phyloP scores from a whole-genome alignment of 1,140 invertebrate species.

The Ceratoteleas bidentatus region DNA sequence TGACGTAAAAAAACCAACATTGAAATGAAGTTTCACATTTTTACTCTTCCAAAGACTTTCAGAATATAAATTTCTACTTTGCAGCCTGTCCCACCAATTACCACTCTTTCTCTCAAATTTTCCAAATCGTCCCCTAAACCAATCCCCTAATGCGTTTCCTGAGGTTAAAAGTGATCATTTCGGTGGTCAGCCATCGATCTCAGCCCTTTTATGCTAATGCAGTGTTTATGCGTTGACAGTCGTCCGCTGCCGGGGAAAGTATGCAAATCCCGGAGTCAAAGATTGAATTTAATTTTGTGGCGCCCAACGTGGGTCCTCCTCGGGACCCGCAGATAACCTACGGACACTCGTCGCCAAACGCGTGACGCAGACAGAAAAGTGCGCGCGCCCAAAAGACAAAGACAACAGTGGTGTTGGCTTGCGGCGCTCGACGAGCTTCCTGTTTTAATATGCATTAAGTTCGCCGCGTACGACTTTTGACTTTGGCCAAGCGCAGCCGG shows the following conservation, averaged over 20 bases:
- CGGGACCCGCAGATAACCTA: slow-evolving; percentile 68
- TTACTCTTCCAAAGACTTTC: too few species aligned
- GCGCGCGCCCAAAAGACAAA: too few species aligned
- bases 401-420: slow-evolving; percentile 5
- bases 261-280: slow-evolving; percentile 78
- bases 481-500: slow-evolving; percentile 61
- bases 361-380: too few species aligned
- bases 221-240: slow-evolving; percentile 79
- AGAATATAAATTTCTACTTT: too few species aligned
- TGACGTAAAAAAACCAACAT: too few species aligned
- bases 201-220: slow-evolving; percentile 76
- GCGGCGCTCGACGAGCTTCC: slow-evolving; percentile 67
- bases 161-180: slow-evolving; percentile 35
- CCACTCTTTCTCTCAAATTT: too few species aligned
- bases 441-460: slow-evolving; percentile 77
- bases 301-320: slow-evolving; percentile 45
- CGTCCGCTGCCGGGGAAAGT: slow-evolving; percentile 74
- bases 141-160: too few species aligned
- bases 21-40: too few species aligned
- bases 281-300: slow-evolving; percentile 78
- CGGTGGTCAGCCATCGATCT: slow-evolving; percentile 67
- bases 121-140: too few species aligned
- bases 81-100: too few species aligned
- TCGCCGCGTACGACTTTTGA: slow-evolving; percentile 69
- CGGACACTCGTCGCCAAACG: slow-evolving; percentile 65